A percentile compares a stretch with the other conserved stretches of the same genome.
phyloP scores from a whole-genome alignment of 1,140 invertebrate genomes.

The Oryctes rhinoceros region DNA sequence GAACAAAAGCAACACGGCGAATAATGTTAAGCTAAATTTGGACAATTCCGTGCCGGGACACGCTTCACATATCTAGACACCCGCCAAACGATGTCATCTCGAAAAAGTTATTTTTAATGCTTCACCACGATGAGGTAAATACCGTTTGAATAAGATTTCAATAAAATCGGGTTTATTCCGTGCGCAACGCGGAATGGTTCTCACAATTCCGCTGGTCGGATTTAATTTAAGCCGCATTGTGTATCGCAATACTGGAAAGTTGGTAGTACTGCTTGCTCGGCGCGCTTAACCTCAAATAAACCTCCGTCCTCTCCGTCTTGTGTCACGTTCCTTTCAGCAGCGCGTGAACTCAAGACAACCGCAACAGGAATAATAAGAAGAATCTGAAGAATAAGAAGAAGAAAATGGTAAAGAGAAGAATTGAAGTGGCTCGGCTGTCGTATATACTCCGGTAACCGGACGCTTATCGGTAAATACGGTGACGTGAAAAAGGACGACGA shows the following conservation, averaged over 20 bases:
- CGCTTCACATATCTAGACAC: too few species aligned
- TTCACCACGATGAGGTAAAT: too few species aligned
- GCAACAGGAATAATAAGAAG: constrained; percentile 21
- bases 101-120: too few species aligned
- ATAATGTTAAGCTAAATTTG: too few species aligned
- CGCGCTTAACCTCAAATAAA: not conserved
- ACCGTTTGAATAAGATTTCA: too few species aligned
- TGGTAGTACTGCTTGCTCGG: not conserved
- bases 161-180: too few species aligned
- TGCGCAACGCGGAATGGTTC: too few species aligned
- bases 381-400: not conserved
- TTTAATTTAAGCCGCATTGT: too few species aligned
- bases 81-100: too few species aligned
- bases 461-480: constrained; percentile 29
- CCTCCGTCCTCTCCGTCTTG: not conserved
- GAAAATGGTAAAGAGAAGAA: not conserved
- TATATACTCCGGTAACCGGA: not conserved
- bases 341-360: constrained; percentile 21
- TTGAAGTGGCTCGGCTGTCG: not conserved
- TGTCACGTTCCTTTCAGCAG: constrained; percentile 30
- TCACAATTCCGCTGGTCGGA: too few species aligned
- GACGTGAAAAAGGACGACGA: not conserved
- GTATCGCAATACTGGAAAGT: not conserved
- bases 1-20: too few species aligned
- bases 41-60: too few species aligned